A percentile compares a stretch with the other conserved stretches of the same genome.
Evolutionary conservation across 2,113 vertebrate species (phyloP).

Genomic region (Rhombomys opimus): DNA sequence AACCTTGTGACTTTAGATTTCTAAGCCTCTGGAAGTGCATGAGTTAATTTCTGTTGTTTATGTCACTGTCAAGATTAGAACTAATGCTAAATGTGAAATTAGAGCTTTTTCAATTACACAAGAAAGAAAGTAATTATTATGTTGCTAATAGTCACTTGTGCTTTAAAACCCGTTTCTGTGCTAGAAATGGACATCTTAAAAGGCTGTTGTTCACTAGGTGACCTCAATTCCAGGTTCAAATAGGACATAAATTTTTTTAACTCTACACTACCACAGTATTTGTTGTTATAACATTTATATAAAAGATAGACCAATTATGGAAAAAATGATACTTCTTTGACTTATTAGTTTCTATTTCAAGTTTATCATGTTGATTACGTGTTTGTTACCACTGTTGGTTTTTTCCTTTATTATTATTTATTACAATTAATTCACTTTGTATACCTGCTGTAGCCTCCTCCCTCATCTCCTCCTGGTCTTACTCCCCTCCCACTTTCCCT

Average conservation of each 20-base stretch:
- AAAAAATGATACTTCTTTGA: neutral
- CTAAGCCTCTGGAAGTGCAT: neutral
- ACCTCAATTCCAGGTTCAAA: neutral
- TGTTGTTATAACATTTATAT: neutral
- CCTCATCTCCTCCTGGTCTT: no score
- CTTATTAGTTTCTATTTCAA: constrained; percentile 1
- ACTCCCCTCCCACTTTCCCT: no score
- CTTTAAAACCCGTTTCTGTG: neutral
- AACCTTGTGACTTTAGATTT: neutral
- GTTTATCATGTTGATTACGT: neutral
- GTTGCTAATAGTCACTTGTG: neutral
- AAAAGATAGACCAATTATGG: neutral
- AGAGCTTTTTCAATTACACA: neutral
- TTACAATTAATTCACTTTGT: no score
- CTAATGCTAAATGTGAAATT: neutral
- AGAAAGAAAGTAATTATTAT: neutral
- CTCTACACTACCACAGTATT: neutral
- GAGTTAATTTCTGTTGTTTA: neutral
- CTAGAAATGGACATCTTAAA: neutral
- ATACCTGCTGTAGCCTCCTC: no score
- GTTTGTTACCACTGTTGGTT: no score
- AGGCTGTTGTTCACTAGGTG: neutral
- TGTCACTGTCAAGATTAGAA: neutral
- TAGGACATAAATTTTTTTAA: constrained; percentile 35
- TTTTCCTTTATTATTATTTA: no score